Conservation (phyloP, 2,888 invertebrate species). For the Nezara viridula region DNA sequence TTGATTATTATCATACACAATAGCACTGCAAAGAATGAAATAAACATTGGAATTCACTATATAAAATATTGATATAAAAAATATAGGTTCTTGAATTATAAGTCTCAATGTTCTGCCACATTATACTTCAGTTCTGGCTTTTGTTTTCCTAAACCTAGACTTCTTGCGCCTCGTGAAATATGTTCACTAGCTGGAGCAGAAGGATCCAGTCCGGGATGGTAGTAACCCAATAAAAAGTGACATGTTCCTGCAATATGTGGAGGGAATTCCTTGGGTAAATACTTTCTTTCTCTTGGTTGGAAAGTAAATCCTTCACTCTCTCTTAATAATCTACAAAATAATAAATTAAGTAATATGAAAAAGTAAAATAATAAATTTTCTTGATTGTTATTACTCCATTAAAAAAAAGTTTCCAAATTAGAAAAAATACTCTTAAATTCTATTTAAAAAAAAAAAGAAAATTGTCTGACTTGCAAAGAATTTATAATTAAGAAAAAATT, state of each 20-base stretch:
- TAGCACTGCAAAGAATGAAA: neutral
- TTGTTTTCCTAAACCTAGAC: slow-evolving; percentile 21
- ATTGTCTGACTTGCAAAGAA: neutral
- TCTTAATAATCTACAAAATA: slow-evolving; percentile 70
- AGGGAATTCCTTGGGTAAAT: slow-evolving; percentile 88
- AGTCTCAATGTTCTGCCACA: neutral
- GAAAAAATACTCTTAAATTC: neutral
- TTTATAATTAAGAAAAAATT: neutral
- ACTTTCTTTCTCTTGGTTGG: slow-evolving; percentile 81
- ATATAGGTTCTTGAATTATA: neutral
- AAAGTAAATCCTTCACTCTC: slow-evolving; percentile 83
- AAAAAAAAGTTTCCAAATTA: neutral
- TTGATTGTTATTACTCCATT: neutral
- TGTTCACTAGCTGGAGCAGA: slow-evolving; percentile 24
- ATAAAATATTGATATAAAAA: slow-evolving; percentile 41
- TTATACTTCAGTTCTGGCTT: slow-evolving; percentile 28
- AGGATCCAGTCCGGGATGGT: slow-evolving; percentile 72
- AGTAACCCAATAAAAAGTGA: slow-evolving; percentile 86
- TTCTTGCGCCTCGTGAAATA: slow-evolving; percentile 11
- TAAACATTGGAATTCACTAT: slow-evolving; percentile 4
- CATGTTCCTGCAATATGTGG: slow-evolving; percentile 84
- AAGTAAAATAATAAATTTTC: neutral
- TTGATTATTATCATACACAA: neutral
- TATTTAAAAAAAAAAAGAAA: neutral
- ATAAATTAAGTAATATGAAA: neutral